Percentiles rank a stretch among this genome's conserved stretches.
phyloP scores from a whole-genome alignment of 2,113 vertebrate genomes.

The Dipodomys spectabilis region DNA sequence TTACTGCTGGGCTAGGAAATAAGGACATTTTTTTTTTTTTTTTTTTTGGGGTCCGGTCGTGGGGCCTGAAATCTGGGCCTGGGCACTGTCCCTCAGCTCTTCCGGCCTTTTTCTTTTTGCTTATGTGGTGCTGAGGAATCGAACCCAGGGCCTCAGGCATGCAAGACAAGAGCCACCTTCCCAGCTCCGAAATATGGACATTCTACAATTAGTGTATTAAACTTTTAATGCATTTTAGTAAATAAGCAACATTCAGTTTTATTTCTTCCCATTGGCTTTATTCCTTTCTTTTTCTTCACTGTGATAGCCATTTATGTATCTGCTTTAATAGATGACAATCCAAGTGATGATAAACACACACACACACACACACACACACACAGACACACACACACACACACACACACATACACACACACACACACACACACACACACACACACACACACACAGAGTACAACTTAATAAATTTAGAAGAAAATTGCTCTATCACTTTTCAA shows the following conservation, averaged over 20 bases:
- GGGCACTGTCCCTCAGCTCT: too few relatives aligned
- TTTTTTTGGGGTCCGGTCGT: too few relatives aligned
- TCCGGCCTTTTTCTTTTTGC: too few relatives aligned
- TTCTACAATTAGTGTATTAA: constrained; percentile 18
- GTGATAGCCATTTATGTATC: not conserved
- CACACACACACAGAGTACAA: not conserved
- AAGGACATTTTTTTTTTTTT: too few relatives aligned
- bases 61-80: too few relatives aligned
- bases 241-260: not conserved
- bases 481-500: not conserved
- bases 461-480: not conserved
- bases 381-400: too few relatives aligned
- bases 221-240: not conserved
- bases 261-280: not conserved
- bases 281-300: constrained; percentile 35
- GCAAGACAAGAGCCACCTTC: too few relatives aligned
- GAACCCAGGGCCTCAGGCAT: too few relatives aligned
- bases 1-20: constrained; percentile 18
- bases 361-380: too few relatives aligned
- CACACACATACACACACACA: too few relatives aligned
- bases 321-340: not conserved
- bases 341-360: not conserved
- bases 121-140: too few relatives aligned
- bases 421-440: too few relatives aligned
- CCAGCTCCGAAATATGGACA: constrained; percentile 21